Conservation (phyloP, 2,797 vertebrate genomes). For the Brachymystax lenok region DNA sequence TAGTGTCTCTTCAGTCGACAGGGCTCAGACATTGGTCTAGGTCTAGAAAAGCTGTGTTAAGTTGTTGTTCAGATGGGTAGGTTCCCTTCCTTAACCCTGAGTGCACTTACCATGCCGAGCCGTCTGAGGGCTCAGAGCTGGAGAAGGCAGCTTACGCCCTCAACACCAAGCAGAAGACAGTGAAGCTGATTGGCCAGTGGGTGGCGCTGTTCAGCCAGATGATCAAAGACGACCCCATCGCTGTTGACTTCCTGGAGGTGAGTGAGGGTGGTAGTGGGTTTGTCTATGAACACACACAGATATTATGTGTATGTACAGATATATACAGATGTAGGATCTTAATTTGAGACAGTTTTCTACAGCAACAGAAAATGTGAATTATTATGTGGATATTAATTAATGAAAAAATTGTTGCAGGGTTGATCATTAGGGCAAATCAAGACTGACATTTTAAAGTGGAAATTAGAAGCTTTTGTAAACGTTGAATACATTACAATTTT, state of each 20-base stretch:
- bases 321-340: too few species aligned
- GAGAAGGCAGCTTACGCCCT: slow-evolving; percentile 85
- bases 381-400: too few species aligned
- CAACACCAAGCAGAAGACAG: slow-evolving; percentile 85
- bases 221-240: slow-evolving; percentile 82
- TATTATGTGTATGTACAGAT: too few species aligned
- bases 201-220: slow-evolving; percentile 83
- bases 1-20: not conserved
- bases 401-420: too few species aligned
- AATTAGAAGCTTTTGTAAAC: too few species aligned
- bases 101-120: slow-evolving; percentile 83
- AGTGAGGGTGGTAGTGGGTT: not conserved
- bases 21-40: not conserved
- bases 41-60: not conserved
- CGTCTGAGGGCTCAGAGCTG: slow-evolving; percentile 83
- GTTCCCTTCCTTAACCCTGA: slow-evolving; percentile 72
- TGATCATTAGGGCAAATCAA: too few species aligned
- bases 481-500: too few species aligned
- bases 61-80: not conserved
- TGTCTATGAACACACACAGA: too few species aligned
- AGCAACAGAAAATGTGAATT: too few species aligned
- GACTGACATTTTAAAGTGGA: too few species aligned
- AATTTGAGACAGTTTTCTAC: too few species aligned
- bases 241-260: slow-evolving; percentile 86
- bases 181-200: slow-evolving; percentile 89